Base-by-base conservation (phyloP, 2,797 vertebrate species). In the Spea hammondii region DNA sequence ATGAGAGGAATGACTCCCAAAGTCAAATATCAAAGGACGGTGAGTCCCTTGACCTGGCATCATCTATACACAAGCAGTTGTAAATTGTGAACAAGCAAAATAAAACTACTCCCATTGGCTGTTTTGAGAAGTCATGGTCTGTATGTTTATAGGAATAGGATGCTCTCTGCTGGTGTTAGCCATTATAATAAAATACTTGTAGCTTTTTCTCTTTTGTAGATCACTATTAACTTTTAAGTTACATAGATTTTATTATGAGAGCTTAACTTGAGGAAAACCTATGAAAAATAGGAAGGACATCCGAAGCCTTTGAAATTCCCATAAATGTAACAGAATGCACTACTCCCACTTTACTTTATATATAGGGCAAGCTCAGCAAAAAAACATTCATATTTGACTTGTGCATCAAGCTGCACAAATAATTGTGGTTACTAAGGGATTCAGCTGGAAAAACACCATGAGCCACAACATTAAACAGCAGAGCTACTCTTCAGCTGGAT, bases 261-360 rank as follows among this genome's bases (percentile, higher is more conserved):
- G 32, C 32, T 46, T 4, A 4, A 47, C 45, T 11, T 12, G 32
- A 65, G 14, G 45, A 9, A 47, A 10, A 65, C 7, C 55, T 59
- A 11, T 6, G 5, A 62, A n/a, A 12, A 9, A 5, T 8, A 17
- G 32, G 9, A 5, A 1, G 3, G 5, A 62, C 4, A 62, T 4
- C n/a, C 9, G 11, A 71, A 47, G 59, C 76, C 4, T 78, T 44
- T 65, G 65, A 78, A 71, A 71, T 71, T 48, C 59, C 32, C 7
- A 71, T 65, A 65, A 65, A 71, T 47, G 55, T 55, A 71, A 48
- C 44, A 71, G 6, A 60, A 53, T 47, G 54, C 64, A 47, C 68
- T 57, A 71, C 60, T 17, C 76, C 76, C 57, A 70, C 49, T 71
- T 17, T 45, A 44, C 32, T 17, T 62, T 14, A 17, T 78, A 71